phyloP scores from a whole-genome alignment of 2,113 vertebrate species.

The Mobula hypostoma region DNA sequence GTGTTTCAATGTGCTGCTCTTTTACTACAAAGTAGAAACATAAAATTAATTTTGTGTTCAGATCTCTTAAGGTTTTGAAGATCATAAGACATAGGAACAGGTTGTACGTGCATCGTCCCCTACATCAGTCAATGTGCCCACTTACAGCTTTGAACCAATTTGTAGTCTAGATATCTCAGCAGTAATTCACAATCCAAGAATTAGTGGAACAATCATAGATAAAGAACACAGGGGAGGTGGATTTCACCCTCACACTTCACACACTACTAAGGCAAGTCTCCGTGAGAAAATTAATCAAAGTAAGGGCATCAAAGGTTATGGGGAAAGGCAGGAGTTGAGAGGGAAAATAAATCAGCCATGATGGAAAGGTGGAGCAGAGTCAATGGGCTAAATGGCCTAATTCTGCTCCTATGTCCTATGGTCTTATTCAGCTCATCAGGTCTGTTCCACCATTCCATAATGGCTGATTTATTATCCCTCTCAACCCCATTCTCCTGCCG shows the following conservation, averaged over 20 bases:
- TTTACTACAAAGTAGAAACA: not conserved
- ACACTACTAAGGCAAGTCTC: constrained; percentile 75
- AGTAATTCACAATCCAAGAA: constrained; percentile 77
- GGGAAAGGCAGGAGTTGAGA: no score
- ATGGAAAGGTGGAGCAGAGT: no score
- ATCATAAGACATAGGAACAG: no score
- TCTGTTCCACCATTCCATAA: no score
- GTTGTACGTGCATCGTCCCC: constrained; percentile 61
- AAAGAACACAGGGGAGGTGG: constrained; percentile 76
- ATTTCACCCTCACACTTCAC: constrained; percentile 78
- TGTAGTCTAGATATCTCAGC: constrained; percentile 64
- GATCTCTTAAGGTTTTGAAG: not conserved
- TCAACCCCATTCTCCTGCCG: no score
- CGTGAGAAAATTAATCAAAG: no score
- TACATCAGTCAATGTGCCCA: constrained; percentile 47
- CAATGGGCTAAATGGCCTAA: no score
- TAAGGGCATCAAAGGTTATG: no score
- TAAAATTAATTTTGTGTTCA: not conserved
- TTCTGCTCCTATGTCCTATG: no score
- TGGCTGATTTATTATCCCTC: no score
- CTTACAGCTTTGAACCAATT: constrained; percentile 71
- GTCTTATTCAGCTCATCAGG: no score
- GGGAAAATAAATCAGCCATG: no score
- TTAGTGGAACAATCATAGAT: constrained; percentile 73
- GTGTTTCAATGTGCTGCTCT: not conserved